Evolutionary conservation across 2,797 vertebrate genomes (phyloP), one percentile per base, ranked within the genome.

Genomic region (Cynopterus sphinx): DNA sequence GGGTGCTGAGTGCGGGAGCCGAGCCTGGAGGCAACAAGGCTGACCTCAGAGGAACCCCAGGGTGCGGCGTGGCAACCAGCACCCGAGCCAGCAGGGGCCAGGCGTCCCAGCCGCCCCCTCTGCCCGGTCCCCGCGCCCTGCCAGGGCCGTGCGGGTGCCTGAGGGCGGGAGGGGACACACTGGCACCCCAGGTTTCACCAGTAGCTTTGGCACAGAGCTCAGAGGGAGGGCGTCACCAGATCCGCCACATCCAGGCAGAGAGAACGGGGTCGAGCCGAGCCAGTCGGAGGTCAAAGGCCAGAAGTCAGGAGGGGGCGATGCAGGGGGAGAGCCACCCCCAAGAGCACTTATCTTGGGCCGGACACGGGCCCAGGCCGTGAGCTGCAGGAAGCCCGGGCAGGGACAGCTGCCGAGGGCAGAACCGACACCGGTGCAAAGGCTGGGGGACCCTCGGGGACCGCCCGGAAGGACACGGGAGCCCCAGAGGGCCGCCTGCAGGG

Each of bases 281-380:
- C 26, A 55, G 55, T 10, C 41, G 33, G 68, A 57, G 77, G 68
- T 41, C 77, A 39, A 70, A 59, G 71, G 85, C 16, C 46, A 75
- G 75, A 51, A 10, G 19, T 6, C 26, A 9, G 43, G 22, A 36
- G 51, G 71, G 21, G 31, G 31, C 9, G 24, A 5, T 1, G 17
- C 79, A 39, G 55, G 95, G 73, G 87, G 24, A n/a, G 33, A 87
- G 28, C 81, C 17, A 33, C 91, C 97, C 61, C 74, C 91, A 97
- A 94, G 15, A 55, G 71, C 92, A 86, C 63, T 26, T 59, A 6
- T 28, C 61, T 41, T 0, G 41, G 74, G 87, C 41, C 85, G 85
- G 65, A 63, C 79, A 9, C 13, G 10, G 68, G 92, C 82, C 77
- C 51, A 6, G 26, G 16, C 46, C 33, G n/a, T 1, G 2, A 59